Evolutionary conservation across 2,888 invertebrate species (phyloP).

Genomic region (Dromius quadrimaculatus): DNA sequence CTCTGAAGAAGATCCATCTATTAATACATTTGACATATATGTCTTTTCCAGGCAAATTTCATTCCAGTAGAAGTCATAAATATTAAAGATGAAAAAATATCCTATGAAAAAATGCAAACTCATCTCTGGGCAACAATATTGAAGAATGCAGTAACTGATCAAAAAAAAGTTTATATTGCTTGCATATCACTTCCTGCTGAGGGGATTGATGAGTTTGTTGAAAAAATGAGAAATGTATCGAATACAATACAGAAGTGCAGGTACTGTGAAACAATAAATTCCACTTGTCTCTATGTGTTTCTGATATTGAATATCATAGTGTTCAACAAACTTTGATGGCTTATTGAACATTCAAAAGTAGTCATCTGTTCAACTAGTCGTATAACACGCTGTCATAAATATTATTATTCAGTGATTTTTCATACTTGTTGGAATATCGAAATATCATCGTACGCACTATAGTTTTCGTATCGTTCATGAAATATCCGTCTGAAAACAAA

Average conservation of each 20-base stretch:
- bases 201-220: constrained; percentile 5
- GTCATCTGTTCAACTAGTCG: no score
- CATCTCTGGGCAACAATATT: neutral
- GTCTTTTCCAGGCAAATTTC: neutral
- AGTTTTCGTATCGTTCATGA: no score
- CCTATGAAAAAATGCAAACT: constrained; percentile 18
- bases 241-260: neutral
- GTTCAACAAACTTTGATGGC: no score
- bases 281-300: no score
- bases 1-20: neutral
- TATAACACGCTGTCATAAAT: no score
- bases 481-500: no score
- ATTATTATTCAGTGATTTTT: no score
- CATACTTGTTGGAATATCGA: no score
- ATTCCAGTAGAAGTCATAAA: constrained; percentile 7
- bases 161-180: neutral
- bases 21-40: neutral
- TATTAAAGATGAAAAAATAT: constrained; percentile 1
- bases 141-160: neutral
- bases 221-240: neutral
- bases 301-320: no score
- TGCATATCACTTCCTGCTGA: neutral
- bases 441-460: no score
- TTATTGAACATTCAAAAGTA: no score
- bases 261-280: no score